phyloP scores from a whole-genome alignment of 2,797 vertebrate species.

The Picus viridis region DNA sequence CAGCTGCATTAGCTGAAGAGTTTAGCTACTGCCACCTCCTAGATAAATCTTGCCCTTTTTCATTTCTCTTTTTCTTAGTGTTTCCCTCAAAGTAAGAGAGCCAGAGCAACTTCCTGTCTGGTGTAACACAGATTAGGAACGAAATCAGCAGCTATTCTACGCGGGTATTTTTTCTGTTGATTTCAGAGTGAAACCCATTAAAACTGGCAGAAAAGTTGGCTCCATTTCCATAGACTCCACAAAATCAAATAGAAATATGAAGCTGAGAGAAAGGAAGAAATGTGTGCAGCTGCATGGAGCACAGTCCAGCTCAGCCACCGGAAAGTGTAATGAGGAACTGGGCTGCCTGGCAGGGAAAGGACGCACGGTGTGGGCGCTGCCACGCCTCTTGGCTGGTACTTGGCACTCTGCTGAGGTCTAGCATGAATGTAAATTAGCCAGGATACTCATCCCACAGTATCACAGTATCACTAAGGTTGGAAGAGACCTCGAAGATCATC shows the following conservation, averaged over 20 bases:
- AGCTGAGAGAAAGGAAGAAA: background rate
- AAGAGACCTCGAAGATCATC: too few relatives aligned
- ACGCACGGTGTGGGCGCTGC: background rate
- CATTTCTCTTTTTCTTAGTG: constrained; percentile 27
- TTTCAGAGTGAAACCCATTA: constrained; percentile 11
- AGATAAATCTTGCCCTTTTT: constrained; percentile 55
- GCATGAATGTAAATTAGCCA: background rate
- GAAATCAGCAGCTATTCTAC: constrained; percentile 47
- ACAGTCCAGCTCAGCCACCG: background rate
- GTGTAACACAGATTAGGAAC: constrained; percentile 39
- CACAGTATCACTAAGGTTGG: too few relatives aligned
- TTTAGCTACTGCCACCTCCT: constrained; percentile 55
- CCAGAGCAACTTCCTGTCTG: constrained; percentile 52
- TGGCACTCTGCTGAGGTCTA: fast-evolving
- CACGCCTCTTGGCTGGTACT: background rate
- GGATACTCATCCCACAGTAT: background rate
- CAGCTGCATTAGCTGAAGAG: constrained; percentile 33
- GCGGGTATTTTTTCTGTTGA: constrained; percentile 38
- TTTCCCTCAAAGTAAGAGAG: constrained; percentile 38
- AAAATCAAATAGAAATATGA: constrained; percentile 29
- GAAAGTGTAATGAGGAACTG: background rate
- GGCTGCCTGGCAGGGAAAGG: background rate
- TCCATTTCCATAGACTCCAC: background rate
- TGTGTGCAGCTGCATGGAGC: background rate
- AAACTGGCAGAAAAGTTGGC: constrained; percentile 37